Evolutionary conservation across 1,140 invertebrate genomes (phyloP).

Genomic region (Drosophila erecta): DNA sequence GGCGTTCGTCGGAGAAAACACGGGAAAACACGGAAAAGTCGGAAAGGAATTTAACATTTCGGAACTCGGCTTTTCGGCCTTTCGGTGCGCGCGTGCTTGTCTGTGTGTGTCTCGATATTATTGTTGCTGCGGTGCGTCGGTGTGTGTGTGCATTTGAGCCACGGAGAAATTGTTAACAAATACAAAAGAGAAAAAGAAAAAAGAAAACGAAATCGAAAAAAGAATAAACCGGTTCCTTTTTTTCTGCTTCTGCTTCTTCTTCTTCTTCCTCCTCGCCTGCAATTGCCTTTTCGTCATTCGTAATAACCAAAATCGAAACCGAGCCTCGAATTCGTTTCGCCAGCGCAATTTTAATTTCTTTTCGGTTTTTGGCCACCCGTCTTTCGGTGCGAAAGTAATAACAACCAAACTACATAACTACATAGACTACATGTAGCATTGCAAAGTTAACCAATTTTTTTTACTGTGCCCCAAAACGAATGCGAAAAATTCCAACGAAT

Average conservation of each 20-base stretch:
- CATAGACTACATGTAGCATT: slow-evolving; percentile 4
- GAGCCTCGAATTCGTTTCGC: slow-evolving; percentile 1
- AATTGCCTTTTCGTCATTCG: slow-evolving; percentile 11
- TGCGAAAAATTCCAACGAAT: slow-evolving; percentile 28
- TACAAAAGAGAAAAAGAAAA: background rate
- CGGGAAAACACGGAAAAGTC: background rate
- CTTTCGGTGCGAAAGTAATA: slow-evolving; percentile 11
- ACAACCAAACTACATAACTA: background rate
- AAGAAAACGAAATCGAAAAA: background rate
- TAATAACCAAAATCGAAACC: slow-evolving; percentile 10
- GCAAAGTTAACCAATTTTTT: slow-evolving; percentile 17
- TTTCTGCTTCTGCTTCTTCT: slow-evolving; percentile 9
- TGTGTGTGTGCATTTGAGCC: slow-evolving; percentile 15
- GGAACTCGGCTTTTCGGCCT: slow-evolving; percentile 12
- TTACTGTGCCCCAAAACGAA: slow-evolving; percentile 38
- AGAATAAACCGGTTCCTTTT: slow-evolving; percentile 29
- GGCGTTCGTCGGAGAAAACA: background rate
- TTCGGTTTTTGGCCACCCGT: slow-evolving; percentile 2
- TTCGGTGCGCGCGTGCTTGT: slow-evolving; percentile 7
- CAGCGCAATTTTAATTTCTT: slow-evolving; percentile 9
- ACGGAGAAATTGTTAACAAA: slow-evolving; percentile 46
- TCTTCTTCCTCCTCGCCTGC: background rate
- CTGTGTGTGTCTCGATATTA: slow-evolving; percentile 15
- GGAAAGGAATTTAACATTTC: slow-evolving; percentile 5
- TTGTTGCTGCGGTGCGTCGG: slow-evolving; percentile 14